Conservation (phyloP, 2,888 invertebrate genomes). For the Neuroscelio doddi region DNA sequence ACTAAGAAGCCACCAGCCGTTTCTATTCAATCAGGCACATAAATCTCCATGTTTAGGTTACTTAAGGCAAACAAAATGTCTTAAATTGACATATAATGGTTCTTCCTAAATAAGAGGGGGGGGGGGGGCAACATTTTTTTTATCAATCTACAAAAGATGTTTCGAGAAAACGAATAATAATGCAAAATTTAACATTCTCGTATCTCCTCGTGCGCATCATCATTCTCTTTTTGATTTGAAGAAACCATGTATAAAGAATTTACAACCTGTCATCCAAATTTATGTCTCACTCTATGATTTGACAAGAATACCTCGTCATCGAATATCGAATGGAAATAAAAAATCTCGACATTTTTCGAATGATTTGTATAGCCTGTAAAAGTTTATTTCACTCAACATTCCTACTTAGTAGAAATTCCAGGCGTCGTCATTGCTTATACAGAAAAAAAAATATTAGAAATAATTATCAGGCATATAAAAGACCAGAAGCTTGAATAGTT, state of each 20-base stretch:
- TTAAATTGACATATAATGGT: neutral
- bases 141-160: neutral
- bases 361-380: neutral
- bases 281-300: neutral
- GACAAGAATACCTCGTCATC: neutral
- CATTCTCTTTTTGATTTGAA: neutral
- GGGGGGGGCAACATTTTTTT: slow-evolving; percentile 2
- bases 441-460: neutral
- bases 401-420: neutral
- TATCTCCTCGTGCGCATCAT: neutral
- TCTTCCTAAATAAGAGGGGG: neutral
- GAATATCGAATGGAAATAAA: neutral
- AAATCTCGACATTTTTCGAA: slow-evolving; percentile 1
- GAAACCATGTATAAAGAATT: neutral
- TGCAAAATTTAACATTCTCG: neutral
- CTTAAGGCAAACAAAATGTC: neutral
- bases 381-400: neutral
- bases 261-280: neutral
- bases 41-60: neutral
- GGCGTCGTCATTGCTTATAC: neutral
- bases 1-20: slow-evolving; percentile 51
- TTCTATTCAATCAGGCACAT: slow-evolving; percentile 44
- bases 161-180: neutral
- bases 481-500: neutral
- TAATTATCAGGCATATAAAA: neutral